Percentiles rank a stretch among this genome's conserved stretches.
Conservation (phyloP, 2,888 invertebrate genomes). For the Drosophila neutralis region DNA sequence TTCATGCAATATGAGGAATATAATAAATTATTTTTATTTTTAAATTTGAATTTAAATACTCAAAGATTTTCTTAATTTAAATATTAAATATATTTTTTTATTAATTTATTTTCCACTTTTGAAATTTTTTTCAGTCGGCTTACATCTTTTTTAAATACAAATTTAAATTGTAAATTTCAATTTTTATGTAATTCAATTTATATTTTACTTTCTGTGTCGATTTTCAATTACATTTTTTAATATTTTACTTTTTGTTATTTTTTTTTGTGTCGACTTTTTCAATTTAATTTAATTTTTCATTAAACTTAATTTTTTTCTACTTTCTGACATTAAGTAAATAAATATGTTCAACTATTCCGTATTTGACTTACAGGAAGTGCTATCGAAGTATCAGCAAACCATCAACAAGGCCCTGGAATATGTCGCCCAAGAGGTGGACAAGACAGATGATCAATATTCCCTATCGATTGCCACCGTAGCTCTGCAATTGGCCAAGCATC, state of each 20-base stretch:
- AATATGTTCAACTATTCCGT: neutral
- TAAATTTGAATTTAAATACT: neutral
- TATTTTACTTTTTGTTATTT: no score
- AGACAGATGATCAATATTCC: slow-evolving; percentile 89
- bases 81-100: neutral
- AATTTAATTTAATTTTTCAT: neutral
- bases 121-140: neutral
- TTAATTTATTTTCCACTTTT: no score
- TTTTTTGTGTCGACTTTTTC: neutral
- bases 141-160: neutral
- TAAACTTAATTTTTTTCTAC: neutral
- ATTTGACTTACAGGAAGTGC: slow-evolving; percentile 59
- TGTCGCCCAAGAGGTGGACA: slow-evolving; percentile 88
- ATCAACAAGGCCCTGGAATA: slow-evolving; percentile 92
- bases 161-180: no score
- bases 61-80: neutral
- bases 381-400: slow-evolving; percentile 87
- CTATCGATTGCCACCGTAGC: slow-evolving; percentile 91
- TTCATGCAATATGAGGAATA: neutral
- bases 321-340: neutral
- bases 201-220: no score
- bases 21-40: neutral
- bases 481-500: slow-evolving; percentile 90
- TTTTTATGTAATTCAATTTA: no score
- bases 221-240: no score